Base-by-base conservation (phyloP, 2,888 invertebrate genomes). In the Margaritifera margaritifera region DNA sequence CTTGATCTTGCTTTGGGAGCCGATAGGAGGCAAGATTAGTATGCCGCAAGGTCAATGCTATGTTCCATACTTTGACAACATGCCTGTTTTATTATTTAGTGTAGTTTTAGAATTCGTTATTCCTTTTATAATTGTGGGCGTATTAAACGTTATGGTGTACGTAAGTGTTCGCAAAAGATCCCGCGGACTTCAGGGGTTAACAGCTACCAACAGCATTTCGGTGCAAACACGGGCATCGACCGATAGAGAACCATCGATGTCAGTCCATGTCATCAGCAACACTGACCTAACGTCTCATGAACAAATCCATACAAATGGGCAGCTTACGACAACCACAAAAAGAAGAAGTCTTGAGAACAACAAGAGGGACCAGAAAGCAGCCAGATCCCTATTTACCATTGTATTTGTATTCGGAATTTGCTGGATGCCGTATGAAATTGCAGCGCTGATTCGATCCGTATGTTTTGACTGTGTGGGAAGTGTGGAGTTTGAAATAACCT, bases 401-500 rank as follows among this genome's bases (percentile, higher is more conserved):
- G 79, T 83, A n/a, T 68, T 80, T 25, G 75, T 75, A 15, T 82
- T 83, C 62, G 77, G 73, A 11, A 27, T 80, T 1, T 81, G 81
- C 56, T 83, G 83, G 83, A 77, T 78, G 66, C 82, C 82, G 19
- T 80, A 75, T 65, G 80, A 81, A 61, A 60, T 79, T 52, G 60
- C 77, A 52, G 74, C 82, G 3, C 66, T 82, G 25, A 67, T 80
- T 8, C 61, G 64, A 11, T 70, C 77, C 18, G 68, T 79, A 20
- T 80, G 80, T 68, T 56, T 58, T 31, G 66, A 66, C 54, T 79
- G 76, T 57, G 74, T 83, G 20, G 57, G 77, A 62, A 64, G 58
- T 15, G 54, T 59, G 31, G 15, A 78, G 1, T 83, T 79, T 57
- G 80, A 83, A 61, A 62, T 79, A 18, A 66, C 71, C 51, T 82